These are phyloP conservation scores for Cryptoblepharus egeriae DNA, from an alignment of 2,797 vertebrate genomes.

Conservation along the genomic window DNA sequence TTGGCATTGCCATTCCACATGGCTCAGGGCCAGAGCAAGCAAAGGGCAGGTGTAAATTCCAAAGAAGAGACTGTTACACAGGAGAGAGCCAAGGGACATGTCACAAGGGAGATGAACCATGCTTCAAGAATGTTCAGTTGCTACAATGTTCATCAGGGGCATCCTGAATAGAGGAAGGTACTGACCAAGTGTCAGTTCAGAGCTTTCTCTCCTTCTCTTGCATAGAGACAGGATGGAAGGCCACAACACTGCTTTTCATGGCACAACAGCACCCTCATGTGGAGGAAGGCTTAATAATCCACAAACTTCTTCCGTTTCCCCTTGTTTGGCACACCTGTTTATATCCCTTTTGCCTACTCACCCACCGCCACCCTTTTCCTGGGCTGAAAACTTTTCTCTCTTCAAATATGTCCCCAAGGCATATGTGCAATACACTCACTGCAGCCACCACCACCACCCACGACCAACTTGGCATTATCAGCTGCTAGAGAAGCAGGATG, in stretches of 20 bases:
- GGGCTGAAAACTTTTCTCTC: slow-evolving; percentile 42
- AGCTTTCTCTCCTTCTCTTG: not conserved
- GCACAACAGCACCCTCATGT: not conserved
- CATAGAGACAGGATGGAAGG: not conserved
- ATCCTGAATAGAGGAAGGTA: not conserved
- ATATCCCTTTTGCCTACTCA: slow-evolving; percentile 1
- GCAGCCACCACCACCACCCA: no score
- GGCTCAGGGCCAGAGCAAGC: not conserved
- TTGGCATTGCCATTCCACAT: not conserved
- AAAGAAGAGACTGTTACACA: no score
- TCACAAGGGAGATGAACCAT: not conserved
- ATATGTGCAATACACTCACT: not conserved
- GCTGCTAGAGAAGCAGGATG: slow-evolving; percentile 32
- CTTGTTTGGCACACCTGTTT: not conserved
- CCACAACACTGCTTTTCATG: not conserved
- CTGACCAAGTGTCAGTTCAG: not conserved
- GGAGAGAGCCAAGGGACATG: no score
- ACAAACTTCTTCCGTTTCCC: slow-evolving; percentile 9
- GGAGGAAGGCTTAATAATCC: not conserved
- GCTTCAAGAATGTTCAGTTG: not conserved
- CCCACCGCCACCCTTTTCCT: slow-evolving; percentile 33
- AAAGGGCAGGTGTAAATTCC: no score
- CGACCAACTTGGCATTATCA: no score
- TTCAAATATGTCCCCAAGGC: slow-evolving; percentile 6
- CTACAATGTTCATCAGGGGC: not conserved